phyloP scores from a whole-genome alignment of 2,797 vertebrate species.

The Taeniopygia guttata region DNA sequence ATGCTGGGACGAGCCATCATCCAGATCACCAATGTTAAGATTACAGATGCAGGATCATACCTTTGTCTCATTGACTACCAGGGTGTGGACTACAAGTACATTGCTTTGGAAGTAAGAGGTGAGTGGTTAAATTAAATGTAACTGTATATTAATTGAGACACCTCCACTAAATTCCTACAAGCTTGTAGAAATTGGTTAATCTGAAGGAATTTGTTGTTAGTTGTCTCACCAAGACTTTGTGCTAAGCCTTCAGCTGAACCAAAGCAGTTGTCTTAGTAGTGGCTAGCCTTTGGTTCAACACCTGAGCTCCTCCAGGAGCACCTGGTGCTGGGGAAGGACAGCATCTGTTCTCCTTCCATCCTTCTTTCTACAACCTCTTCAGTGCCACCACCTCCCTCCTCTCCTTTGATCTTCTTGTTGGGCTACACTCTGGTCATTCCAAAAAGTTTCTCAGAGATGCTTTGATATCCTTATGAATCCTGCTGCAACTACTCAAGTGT shows the following conservation, averaged over 20 bases:
- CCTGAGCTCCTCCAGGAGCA: neutral
- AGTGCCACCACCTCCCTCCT: neutral
- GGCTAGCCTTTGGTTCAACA: neutral
- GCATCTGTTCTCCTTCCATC: neutral
- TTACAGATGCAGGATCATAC: slow-evolving; percentile 82
- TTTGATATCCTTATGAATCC: neutral
- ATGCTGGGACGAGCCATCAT: slow-evolving; percentile 75
- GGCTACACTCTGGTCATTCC: neutral
- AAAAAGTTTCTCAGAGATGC: neutral
- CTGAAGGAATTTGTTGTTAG: neutral
- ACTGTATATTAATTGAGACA: neutral
- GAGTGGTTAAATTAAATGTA: neutral
- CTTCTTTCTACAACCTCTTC: neutral
- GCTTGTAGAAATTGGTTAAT: neutral
- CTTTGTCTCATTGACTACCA: slow-evolving; percentile 78
- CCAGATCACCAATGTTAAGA: slow-evolving; percentile 71
- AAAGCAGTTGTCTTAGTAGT: neutral
- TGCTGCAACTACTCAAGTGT: neutral
- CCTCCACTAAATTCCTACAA: neutral
- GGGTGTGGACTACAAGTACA: slow-evolving; percentile 81
- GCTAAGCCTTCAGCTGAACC: neutral
- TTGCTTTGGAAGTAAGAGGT: slow-evolving; percentile 83
- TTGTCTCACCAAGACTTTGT: neutral
- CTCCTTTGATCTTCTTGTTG: neutral
- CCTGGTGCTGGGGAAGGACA: neutral